Conservation (phyloP, 2,888 invertebrate genomes). For the Phengaris arion region DNA sequence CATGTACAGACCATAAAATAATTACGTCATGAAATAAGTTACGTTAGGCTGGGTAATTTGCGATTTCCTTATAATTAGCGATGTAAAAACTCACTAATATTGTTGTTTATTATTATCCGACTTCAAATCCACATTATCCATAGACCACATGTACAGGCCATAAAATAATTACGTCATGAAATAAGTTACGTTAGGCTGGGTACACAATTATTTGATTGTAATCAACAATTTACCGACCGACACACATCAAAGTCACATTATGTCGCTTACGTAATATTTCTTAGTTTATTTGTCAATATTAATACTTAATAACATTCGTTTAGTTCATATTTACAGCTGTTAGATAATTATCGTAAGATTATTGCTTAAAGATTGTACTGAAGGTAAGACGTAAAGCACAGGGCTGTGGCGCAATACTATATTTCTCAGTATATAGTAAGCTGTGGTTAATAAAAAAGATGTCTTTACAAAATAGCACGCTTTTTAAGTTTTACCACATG, state of each 20-base stretch:
- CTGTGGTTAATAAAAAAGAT: no score
- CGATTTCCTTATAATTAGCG: not conserved
- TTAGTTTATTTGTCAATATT: not conserved
- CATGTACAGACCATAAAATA: not conserved
- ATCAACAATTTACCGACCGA: no score
- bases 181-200: not conserved
- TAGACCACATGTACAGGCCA: not conserved
- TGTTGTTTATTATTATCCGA: not conserved
- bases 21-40: not conserved
- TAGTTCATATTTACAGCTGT: not conserved
- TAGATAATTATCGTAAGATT: not conserved
- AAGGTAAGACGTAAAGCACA: not conserved
- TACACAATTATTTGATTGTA: not conserved
- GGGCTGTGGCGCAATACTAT: not conserved
- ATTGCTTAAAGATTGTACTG: not conserved
- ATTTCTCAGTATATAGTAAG: no score
- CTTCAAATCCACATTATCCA: not conserved
- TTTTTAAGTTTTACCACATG: no score
- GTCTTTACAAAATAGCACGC: no score
- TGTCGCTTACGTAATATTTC: not conserved
- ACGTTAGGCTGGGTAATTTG: not conserved
- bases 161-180: not conserved
- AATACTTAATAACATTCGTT: no score
- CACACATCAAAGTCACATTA: not conserved
- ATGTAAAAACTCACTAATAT: not conserved